Conservation (phyloP, 1,140 invertebrate genomes). For the Atta cephalotes region DNA sequence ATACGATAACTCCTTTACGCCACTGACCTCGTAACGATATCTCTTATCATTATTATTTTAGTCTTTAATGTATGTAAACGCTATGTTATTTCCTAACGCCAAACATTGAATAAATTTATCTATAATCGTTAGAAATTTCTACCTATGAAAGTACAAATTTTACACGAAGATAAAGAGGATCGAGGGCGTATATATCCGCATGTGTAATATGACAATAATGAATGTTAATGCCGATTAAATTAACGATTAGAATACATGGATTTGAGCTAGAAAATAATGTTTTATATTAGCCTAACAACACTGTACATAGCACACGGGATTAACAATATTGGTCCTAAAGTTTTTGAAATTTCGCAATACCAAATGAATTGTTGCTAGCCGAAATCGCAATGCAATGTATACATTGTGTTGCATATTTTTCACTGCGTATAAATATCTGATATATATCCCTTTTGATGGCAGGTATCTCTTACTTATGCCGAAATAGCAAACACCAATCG, state of each 20-base stretch:
- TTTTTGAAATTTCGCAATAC: constrained; percentile 40
- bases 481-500: constrained; percentile 10
- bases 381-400: constrained; percentile 27
- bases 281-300: constrained; percentile 58
- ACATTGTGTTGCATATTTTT: not conserved
- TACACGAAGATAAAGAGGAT: constrained; percentile 48
- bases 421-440: not conserved
- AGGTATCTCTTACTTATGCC: not conserved
- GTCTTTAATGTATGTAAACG: constrained; percentile 66
- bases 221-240: constrained; percentile 56
- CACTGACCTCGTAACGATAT: constrained; percentile 12
- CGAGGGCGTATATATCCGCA: constrained; percentile 15
- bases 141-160: constrained; percentile 80
- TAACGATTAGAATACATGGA: constrained; percentile 33
- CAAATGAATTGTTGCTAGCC: constrained; percentile 46
- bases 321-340: constrained; percentile 67
- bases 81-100: constrained; percentile 63
- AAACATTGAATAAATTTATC: constrained; percentile 66
- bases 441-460: not conserved
- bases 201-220: constrained; percentile 47
- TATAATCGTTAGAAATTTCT: constrained; percentile 67
- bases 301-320: constrained; percentile 61
- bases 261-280: constrained; percentile 56
- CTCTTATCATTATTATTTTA: constrained; percentile 41
- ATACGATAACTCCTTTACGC: constrained; percentile 31